phyloP scores from a whole-genome alignment of 2,113 vertebrate species.

The Perognathus longimembris region DNA sequence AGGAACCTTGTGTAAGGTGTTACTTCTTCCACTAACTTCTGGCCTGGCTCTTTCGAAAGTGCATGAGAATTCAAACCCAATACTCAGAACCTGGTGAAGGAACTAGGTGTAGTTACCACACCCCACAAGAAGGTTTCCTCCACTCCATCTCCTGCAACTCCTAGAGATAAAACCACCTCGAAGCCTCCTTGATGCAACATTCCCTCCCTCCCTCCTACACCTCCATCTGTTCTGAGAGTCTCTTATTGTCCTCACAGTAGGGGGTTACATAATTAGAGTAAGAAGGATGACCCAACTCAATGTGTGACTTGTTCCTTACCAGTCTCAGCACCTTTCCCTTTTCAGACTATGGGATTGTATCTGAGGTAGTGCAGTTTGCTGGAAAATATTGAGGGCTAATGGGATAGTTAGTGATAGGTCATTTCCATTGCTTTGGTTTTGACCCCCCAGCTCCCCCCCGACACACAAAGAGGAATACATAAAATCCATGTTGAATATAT shows the following conservation, averaged over 20 bases:
- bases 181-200: background rate
- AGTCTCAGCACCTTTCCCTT: background rate
- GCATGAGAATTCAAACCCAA: background rate
- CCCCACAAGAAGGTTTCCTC: background rate
- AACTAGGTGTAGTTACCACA: rapidly evolving
- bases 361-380: rapidly evolving
- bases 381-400: background rate
- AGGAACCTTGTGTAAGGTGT: background rate
- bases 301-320: background rate
- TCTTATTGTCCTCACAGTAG: background rate
- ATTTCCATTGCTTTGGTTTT: background rate
- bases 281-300: background rate
- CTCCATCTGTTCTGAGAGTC: rapidly evolving
- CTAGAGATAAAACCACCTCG: background rate
- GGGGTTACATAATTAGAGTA: no score
- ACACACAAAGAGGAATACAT: background rate
- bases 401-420: background rate
- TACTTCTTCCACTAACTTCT: background rate
- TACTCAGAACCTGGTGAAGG: background rate
- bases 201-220: background rate
- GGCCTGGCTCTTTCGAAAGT: background rate
- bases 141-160: background rate
- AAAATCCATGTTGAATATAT: rapidly evolving
- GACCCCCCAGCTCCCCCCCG: background rate
- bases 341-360: rapidly evolving